Conservation (phyloP, 2,797 vertebrate species). For the Oreonectes daqikongensis region DNA sequence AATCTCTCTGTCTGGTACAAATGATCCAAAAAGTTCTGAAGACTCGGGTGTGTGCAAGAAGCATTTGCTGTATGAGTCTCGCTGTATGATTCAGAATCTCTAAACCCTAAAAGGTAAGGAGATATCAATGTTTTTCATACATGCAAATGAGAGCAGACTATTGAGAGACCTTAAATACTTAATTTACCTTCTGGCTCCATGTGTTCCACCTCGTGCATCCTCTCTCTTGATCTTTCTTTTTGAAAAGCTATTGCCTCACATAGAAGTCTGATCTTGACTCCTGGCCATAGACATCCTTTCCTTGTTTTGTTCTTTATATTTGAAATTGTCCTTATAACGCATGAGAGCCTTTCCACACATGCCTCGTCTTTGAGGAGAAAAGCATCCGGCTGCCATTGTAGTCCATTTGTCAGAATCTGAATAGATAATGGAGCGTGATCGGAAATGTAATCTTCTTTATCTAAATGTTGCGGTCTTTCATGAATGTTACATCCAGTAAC, state of each 20-base stretch:
- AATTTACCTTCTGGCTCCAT: conserved; percentile 12
- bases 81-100: background rate
- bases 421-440: conserved; percentile 53
- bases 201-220: background rate
- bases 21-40: conserved; percentile 44
- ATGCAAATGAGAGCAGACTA: background rate
- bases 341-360: conserved; percentile 31
- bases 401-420: conserved; percentile 42
- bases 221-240: background rate
- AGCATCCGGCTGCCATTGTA: conserved; percentile 32
- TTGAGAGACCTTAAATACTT: background rate
- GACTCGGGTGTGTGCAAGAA: background rate
- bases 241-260: conserved; percentile 31
- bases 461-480: conserved; percentile 12
- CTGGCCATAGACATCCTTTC: conserved; percentile 45
- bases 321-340: conserved; percentile 40
- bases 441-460: conserved; percentile 43
- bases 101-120: background rate
- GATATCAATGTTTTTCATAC: background rate
- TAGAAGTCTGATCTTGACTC: conserved; percentile 44
- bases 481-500: conserved; percentile 49
- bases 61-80: background rate
- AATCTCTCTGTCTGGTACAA: conserved; percentile 34
- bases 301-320: background rate
- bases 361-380: conserved; percentile 34